Evolutionary conservation across 2,113 vertebrate species (phyloP).

Genomic region (Colius striatus): DNA sequence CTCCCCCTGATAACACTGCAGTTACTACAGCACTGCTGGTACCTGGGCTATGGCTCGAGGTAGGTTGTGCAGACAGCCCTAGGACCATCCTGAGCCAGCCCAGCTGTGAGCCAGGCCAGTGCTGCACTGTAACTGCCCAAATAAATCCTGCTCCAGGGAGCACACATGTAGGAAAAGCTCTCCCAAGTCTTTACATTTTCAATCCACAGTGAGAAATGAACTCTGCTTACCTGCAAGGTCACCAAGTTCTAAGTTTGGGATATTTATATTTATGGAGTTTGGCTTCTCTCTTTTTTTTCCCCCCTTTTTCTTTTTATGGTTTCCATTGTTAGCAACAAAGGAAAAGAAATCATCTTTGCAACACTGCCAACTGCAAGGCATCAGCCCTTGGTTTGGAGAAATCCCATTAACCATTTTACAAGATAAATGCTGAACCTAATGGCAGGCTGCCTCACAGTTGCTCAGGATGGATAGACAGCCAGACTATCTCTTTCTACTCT

Average conservation of each 20-base stretch:
- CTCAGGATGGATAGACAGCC: not conserved
- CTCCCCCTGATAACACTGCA: not conserved
- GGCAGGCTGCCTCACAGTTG: not conserved
- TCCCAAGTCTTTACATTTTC: not conserved
- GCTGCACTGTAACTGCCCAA: not conserved
- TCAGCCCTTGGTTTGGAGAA: not conserved
- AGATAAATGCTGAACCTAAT: not conserved
- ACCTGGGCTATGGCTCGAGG: rapidly evolving
- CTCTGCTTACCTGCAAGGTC: not conserved
- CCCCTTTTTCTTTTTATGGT: not conserved
- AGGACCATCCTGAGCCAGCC: not conserved
- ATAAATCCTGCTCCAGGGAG: not conserved
- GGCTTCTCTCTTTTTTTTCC: not conserved
- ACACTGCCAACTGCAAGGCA: not conserved
- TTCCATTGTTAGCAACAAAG: not conserved
- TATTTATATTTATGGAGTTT: not conserved
- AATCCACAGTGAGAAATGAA: not conserved
- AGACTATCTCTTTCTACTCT: not conserved
- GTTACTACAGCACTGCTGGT: not conserved
- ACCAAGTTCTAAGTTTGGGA: not conserved
- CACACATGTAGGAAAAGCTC: not conserved
- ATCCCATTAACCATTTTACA: not conserved
- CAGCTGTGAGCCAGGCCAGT: not conserved
- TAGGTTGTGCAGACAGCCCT: not conserved
- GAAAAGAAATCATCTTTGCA: not conserved